These are phyloP conservation scores for Apoda limacodes DNA, from an alignment of 2,888 invertebrate species.

Conservation along the genomic window DNA sequence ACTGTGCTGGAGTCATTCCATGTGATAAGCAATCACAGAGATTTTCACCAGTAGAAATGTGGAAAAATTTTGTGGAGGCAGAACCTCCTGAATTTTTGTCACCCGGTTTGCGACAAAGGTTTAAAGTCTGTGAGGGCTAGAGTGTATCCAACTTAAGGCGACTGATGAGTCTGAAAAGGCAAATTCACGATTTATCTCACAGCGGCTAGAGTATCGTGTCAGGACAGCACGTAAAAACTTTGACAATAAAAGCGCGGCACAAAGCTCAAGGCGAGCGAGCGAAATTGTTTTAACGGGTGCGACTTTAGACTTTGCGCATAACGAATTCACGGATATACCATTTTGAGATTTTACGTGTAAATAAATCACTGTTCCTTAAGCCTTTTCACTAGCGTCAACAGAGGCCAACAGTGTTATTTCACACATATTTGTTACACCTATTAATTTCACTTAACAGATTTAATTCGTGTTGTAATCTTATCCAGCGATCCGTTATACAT, in stretches of 20 bases:
- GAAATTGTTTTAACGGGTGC: conserved; percentile 8
- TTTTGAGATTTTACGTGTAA: conserved; percentile 6
- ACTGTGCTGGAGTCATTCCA: conserved; percentile 8
- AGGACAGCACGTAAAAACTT: conserved; percentile 5
- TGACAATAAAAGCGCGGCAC: conserved; percentile 7
- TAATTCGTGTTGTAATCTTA: conserved; percentile 4
- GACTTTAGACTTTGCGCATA: conserved; percentile 12
- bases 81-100: conserved; percentile 6
- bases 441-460: conserved; percentile 4
- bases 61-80: conserved; percentile 7
- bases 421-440: conserved; percentile 5
- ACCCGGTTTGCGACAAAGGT: conserved; percentile 13
- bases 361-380: conserved; percentile 8
- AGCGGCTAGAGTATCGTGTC: conserved; percentile 3
- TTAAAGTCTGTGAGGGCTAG: conserved; percentile 12
- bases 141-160: conserved; percentile 10
- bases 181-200: conserved; percentile 4
- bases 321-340: conserved; percentile 1
- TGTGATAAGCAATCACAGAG: conserved; percentile 11
- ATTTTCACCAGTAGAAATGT: conserved; percentile 8
- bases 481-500: conserved; percentile 5
- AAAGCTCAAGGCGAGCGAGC: conserved; percentile 3
- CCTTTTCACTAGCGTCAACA: conserved; percentile 9
- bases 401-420: conserved; percentile 5
- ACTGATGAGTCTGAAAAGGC: conserved; percentile 13